phyloP scores from a whole-genome alignment of 2,888 invertebrate species.

The Meloe dianella region DNA sequence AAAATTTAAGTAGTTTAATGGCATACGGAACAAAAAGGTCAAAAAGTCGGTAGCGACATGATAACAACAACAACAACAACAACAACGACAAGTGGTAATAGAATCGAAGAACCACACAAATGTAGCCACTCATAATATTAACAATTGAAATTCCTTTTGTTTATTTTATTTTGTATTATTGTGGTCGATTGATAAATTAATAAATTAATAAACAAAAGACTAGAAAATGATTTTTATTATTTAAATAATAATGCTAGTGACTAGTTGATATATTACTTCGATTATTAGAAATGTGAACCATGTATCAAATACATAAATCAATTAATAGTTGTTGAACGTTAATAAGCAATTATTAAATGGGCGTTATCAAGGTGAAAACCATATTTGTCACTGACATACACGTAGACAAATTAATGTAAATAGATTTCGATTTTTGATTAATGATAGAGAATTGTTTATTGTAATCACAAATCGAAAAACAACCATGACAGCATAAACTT shows the following conservation, averaged over 20 bases:
- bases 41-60: background rate
- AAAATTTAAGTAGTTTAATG: background rate
- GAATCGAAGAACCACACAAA: background rate
- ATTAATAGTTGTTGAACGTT: slow-evolving; percentile 9
- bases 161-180: background rate
- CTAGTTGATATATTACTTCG: background rate
- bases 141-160: background rate
- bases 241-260: background rate
- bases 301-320: slow-evolving; percentile 10
- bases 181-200: background rate
- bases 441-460: slow-evolving; percentile 19
- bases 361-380: slow-evolving; percentile 31
- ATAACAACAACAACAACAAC: background rate
- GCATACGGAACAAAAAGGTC: background rate
- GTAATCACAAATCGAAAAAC: background rate
- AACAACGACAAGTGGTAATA: background rate
- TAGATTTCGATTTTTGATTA: slow-evolving; percentile 29
- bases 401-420: slow-evolving; percentile 24
- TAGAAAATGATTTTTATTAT: background rate
- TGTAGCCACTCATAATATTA: slow-evolving; percentile 2
- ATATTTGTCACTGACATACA: slow-evolving; percentile 22
- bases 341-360: slow-evolving; percentile 5
- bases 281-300: background rate
- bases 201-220: background rate
- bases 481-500: slow-evolving; percentile 22